A percentile compares a stretch with the other conserved stretches of the same genome.
Conservation (phyloP, 2,113 vertebrate species). For the Chelonoidis abingdonii region DNA sequence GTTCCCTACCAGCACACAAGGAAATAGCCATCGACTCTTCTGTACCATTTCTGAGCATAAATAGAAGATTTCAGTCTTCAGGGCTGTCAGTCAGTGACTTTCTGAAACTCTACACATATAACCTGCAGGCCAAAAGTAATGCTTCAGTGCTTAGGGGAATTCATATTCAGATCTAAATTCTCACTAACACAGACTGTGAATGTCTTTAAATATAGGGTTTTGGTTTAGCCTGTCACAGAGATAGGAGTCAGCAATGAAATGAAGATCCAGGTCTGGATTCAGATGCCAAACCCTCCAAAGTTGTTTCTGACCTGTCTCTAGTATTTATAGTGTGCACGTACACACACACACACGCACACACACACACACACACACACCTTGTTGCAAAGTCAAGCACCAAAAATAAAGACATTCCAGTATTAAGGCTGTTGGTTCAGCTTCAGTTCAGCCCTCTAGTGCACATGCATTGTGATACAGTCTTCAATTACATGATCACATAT, state of each 20-base stretch:
- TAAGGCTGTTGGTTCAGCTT: background rate
- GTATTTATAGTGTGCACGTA: accelerated
- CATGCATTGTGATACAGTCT: background rate
- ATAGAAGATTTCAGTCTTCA: background rate
- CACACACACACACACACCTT: background rate
- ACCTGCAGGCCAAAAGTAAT: background rate
- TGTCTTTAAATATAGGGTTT: background rate
- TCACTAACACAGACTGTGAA: accelerated
- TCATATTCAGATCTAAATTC: background rate
- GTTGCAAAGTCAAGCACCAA: background rate
- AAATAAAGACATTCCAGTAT: background rate
- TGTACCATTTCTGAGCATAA: background rate
- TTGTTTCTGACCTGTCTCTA: background rate
- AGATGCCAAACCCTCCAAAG: background rate
- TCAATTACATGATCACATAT: background rate
- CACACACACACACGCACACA: too few relatives aligned
- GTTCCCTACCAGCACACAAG: background rate
- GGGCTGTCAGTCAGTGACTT: background rate
- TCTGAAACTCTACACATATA: background rate
- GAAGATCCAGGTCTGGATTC: background rate
- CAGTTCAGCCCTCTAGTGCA: background rate
- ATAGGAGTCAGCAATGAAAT: background rate
- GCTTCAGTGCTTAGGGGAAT: background rate
- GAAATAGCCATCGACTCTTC: background rate
- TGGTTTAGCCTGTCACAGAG: background rate